Percentiles rank a stretch among this genome's conserved stretches.
Evolutionary conservation across 2,888 invertebrate species (phyloP).

Genomic region (Blera fallax): DNA sequence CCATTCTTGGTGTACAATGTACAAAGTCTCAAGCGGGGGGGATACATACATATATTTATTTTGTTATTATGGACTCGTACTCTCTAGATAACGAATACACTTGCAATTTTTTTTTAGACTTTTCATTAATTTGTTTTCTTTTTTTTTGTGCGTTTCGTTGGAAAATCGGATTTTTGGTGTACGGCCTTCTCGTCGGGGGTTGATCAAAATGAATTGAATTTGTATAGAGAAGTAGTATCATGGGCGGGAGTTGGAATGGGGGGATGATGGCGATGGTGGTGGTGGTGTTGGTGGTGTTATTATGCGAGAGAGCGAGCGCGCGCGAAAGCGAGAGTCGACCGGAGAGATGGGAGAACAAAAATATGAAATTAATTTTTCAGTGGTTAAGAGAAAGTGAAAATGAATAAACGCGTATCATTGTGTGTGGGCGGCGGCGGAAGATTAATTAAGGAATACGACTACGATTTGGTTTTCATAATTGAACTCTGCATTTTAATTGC

Average conservation of each 20-base stretch:
- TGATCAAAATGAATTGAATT: constrained; percentile 74
- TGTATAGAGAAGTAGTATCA: constrained; percentile 29
- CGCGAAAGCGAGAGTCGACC: constrained; percentile 40
- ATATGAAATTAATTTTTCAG: constrained; percentile 76
- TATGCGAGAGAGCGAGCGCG: constrained; percentile 47
- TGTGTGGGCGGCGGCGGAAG: constrained; percentile 66
- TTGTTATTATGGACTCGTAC: constrained; percentile 62
- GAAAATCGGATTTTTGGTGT: constrained; percentile 74
- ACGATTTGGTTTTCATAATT: constrained; percentile 26
- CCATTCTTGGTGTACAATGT: constrained; percentile 47
- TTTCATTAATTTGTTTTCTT: constrained; percentile 70
- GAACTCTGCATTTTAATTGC: constrained; percentile 42
- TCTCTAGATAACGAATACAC: constrained; percentile 55
- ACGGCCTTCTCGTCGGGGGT: constrained; percentile 73
- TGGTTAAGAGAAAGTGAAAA: constrained; percentile 73
- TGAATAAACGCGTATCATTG: constrained; percentile 70
- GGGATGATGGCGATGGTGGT: constrained; percentile 6
- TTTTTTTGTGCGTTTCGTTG: constrained; percentile 32
- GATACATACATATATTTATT: constrained; percentile 46
- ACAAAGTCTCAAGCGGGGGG: constrained; percentile 44
- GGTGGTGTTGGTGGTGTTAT: constrained; percentile 33
- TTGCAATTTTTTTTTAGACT: constrained; percentile 67
- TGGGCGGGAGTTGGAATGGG: constrained; percentile 7
- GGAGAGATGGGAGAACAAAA: constrained; percentile 68
- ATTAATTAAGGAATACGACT: constrained; percentile 60